Evolutionary conservation across 2,888 invertebrate species (phyloP), one percentile per base, ranked within the genome.

Genomic region (Tetramorium bicarinatum): DNA sequence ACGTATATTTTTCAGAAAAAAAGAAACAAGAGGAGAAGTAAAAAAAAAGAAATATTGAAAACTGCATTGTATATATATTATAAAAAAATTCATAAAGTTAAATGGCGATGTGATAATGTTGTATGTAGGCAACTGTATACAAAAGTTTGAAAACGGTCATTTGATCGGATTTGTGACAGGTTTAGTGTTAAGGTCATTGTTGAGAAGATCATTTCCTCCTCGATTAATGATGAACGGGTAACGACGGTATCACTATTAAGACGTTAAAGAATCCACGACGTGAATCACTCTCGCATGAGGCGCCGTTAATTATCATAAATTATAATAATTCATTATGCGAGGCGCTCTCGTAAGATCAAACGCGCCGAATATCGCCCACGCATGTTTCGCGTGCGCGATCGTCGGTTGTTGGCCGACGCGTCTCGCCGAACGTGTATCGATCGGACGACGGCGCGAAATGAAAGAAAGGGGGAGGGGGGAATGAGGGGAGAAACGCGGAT

Each of bases 271-370:
- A 34, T 72, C 18, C 13, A 18, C 49, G 76, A 54, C 52, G 76
- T 9, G n/a, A 38, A 62, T 62, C 69, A 61, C 54, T 47, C n/a
- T 18, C 47, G 54, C 66, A 34, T 41, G 25, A 25, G 59, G 62
- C 82, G 83, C 34, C 52, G 54, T 25, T 69, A 25, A 86, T 87
- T 85, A 85, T 25, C 89, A 87, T 89, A 86, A 86, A 85, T 87
- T 87, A 77, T 71, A 69, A 86, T 86, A 84, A 83, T 74, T 69
- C 54, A 85, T 84, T 85, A 62, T 56, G 34, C 59, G 44, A 81
- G 44, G 59, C 52, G 56, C 21, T 62, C 44, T 80, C 74, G 54
- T 52, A 56, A 72, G 67, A 82, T 87, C 64, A 76, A 89, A 87
- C 80, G 74, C 34, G 67, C 80, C 74, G 87, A 64, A 61, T 61